Conservation (phyloP, 2,113 vertebrate genomes). For the Myodes glareolus region DNA sequence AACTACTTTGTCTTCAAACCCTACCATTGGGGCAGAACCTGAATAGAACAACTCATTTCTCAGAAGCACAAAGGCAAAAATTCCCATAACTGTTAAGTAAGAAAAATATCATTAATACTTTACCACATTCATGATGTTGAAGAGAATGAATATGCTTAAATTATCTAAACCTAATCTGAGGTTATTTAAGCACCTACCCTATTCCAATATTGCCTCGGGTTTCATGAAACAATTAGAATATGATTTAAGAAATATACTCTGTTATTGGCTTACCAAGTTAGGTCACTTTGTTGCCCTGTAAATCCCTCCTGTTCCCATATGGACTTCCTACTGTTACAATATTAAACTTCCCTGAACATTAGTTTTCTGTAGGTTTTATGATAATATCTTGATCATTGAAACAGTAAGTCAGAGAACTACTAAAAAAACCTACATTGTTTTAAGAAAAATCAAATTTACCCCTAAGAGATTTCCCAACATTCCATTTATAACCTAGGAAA, state of each 20-base stretch:
- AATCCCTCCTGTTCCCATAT: not conserved
- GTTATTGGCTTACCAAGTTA: slow-evolving; percentile 50
- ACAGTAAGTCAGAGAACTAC: not conserved
- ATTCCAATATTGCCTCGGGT: slow-evolving; percentile 7
- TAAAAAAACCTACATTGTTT: slow-evolving; percentile 7
- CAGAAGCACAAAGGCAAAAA: not conserved
- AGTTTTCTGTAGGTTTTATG: not conserved
- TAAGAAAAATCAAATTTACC: slow-evolving; percentile 29
- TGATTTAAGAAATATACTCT: slow-evolving; percentile 51
- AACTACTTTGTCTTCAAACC: not conserved
- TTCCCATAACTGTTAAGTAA: not conserved
- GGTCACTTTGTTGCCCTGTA: slow-evolving; percentile 19
- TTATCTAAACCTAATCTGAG: slow-evolving; percentile 7
- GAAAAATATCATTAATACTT: slow-evolving; percentile 44
- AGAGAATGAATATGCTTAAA: not conserved
- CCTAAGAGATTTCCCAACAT: not conserved
- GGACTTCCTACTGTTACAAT: not conserved
- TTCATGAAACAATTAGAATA: slow-evolving; percentile 46
- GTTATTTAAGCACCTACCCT: not conserved
- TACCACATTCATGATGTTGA: not conserved
- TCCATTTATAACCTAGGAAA: slow-evolving; percentile 18
- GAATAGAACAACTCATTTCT: slow-evolving; percentile 13
- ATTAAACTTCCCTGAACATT: slow-evolving; percentile 40
- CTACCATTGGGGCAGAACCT: not conserved
- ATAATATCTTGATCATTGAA: not conserved